Base-by-base conservation (phyloP, 2,797 vertebrate genomes). In the Muscicapa striata region DNA sequence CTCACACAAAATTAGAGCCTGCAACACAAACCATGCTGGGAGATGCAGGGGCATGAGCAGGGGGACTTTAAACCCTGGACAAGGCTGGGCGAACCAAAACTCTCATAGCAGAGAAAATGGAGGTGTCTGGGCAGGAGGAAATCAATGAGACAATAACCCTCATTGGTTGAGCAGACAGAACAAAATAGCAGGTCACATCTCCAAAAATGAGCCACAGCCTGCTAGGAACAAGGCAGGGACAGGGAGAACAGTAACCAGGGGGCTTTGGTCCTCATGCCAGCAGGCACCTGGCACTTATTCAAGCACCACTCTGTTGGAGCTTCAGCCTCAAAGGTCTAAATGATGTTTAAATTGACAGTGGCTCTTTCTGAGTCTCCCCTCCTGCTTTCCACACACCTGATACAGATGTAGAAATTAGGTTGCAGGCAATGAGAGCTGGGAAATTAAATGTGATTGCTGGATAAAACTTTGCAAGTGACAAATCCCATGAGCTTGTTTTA, bases 381-480 rank as follows among this genome's bases (percentile, higher is more conserved):
- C 38, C 41, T 29, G 36, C 34, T 82, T 66, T 89, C 63, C 43
- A 29, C 48, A 59, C 34, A 22, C 20, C 49, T 59, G 5, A 24
- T 54, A 54, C 38, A 78, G 74, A 70, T 57, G 81, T 57, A 86
- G 76, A 84, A 96, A 96, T 85, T 72, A 68, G 30, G 57, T 62
- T 94, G 84, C 51, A 93, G 55, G 41, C 49, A 17, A 21, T n/a
- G 57, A 93, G 77, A 96, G 38, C 54, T 76, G 73, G 49, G 64
- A 95, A 88, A 87, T 89, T 81, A 93, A 95, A 94, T 64, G 85
- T 72, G 75, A 63, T 66, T 85, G 48, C 48, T 93, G 80, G 68
- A 89, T 83, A 91, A 90, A 87, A 77, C 67, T 77, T 89, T 75
- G 63, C 58, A 93, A 93, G 77, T 94, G 83, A 88, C 77, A 94